Evolutionary conservation across 2,113 vertebrate species (phyloP).

Genomic region (Bucco capensis): DNA sequence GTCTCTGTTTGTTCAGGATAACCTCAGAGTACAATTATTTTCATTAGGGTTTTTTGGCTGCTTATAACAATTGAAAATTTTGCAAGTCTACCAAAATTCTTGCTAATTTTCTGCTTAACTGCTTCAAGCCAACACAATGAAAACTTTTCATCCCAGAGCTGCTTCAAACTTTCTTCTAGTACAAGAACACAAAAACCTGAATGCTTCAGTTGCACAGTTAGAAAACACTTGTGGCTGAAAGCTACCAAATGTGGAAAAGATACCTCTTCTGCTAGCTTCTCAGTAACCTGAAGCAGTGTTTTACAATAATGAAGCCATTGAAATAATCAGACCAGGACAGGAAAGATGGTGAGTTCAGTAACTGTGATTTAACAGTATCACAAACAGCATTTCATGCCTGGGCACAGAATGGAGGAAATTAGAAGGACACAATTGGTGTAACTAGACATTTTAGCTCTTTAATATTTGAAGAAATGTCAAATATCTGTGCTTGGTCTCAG

Average conservation of each 20-base stretch:
- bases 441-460: background rate
- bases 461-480: background rate
- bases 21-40: background rate
- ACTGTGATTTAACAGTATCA: background rate
- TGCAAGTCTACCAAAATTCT: background rate
- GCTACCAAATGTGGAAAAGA: background rate
- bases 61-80: background rate
- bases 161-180: background rate
- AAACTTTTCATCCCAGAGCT: background rate
- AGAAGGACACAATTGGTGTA: background rate
- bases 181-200: background rate
- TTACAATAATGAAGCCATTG: background rate
- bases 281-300: background rate
- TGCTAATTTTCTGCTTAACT: background rate
- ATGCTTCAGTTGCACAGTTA: background rate
- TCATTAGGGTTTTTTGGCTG: background rate
- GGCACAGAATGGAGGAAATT: background rate
- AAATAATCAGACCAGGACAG: background rate
- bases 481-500: fast-evolving
- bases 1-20: background rate
- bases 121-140: background rate
- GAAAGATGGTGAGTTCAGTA: background rate
- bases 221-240: background rate
- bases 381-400: background rate
- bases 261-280: background rate